Conservation (phyloP, 2,113 vertebrate species). For the Antennarius striatus region DNA sequence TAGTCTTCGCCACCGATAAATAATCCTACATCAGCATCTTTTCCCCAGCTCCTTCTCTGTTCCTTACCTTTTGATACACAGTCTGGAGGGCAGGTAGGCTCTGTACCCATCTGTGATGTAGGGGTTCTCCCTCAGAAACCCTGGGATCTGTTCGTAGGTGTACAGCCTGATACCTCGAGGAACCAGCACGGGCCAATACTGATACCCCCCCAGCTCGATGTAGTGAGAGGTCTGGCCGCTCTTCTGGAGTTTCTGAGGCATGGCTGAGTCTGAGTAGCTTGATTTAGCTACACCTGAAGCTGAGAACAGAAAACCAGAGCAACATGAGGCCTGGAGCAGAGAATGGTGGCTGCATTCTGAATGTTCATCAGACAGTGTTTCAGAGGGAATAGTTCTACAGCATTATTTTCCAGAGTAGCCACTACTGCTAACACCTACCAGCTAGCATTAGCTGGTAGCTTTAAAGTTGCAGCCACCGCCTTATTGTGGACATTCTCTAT, state of each 20-base stretch:
- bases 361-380: too few relatives aligned
- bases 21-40: too few relatives aligned
- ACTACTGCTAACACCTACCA: neutral
- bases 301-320: neutral
- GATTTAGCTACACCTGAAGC: slow-evolving; percentile 22
- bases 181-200: slow-evolving; percentile 94
- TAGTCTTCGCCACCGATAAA: too few relatives aligned
- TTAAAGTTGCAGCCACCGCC: neutral
- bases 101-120: slow-evolving; percentile 98
- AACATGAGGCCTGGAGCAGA: too few relatives aligned
- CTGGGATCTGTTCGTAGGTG: slow-evolving; percentile 93
- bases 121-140: slow-evolving; percentile 91
- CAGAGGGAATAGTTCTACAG: too few relatives aligned
- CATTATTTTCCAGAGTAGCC: neutral
- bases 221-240: slow-evolving; percentile 87
- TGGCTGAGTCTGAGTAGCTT: slow-evolving; percentile 46
- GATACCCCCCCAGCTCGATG: slow-evolving; percentile 93
- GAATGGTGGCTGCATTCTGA: too few relatives aligned
- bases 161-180: slow-evolving; percentile 91
- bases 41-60: too few relatives aligned
- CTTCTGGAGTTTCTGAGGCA: slow-evolving; percentile 89
- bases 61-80: slow-evolving; percentile 91
- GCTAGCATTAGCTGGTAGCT: neutral
- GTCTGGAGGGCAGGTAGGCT: slow-evolving; percentile 90
- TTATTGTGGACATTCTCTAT: neutral